Percentiles rank a stretch among this genome's conserved stretches.
These are phyloP conservation scores for Bombus consobrinus DNA, from an alignment of 1,140 invertebrate genomes.

Conservation along the genomic window DNA sequence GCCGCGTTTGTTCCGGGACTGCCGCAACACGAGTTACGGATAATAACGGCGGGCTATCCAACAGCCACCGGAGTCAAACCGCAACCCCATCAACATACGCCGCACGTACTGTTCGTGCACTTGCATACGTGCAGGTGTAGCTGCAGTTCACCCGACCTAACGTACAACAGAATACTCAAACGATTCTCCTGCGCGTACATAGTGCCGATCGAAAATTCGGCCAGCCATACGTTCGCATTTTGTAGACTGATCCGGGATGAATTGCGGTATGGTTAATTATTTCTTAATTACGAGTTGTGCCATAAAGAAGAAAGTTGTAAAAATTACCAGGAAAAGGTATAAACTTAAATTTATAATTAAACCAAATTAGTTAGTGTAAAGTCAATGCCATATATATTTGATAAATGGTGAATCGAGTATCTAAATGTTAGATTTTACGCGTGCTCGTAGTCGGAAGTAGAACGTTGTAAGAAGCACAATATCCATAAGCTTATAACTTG, in stretches of 20 bases:
- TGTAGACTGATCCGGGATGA: background rate
- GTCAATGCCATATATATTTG: background rate
- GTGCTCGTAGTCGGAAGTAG: background rate
- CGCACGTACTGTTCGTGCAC: constrained; percentile 62
- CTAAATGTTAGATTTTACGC: background rate
- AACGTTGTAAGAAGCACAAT: background rate
- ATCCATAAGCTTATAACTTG: background rate
- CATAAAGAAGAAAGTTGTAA: too few relatives aligned
- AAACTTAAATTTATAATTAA: too few relatives aligned
- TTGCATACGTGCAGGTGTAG: constrained; percentile 44
- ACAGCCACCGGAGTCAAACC: constrained; percentile 70
- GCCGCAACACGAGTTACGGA: constrained; percentile 71
- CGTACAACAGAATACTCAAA: constrained; percentile 12
- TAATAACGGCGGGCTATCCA: constrained; percentile 71
- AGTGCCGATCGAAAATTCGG: constrained; percentile 28
- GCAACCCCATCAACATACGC: constrained; percentile 69
- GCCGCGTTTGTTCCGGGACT: constrained; percentile 61
- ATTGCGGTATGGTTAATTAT: background rate
- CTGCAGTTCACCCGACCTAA: constrained; percentile 13
- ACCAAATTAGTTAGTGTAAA: background rate
- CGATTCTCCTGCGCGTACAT: constrained; percentile 29
- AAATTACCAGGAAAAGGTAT: too few relatives aligned
- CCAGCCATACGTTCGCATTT: background rate
- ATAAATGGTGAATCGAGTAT: background rate
- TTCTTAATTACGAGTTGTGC: background rate